Percentiles rank a stretch among this genome's conserved stretches.
These are phyloP conservation scores for Drosophila pallidifrons DNA, from an alignment of 1,140 invertebrate genomes.

Conservation along the genomic window DNA sequence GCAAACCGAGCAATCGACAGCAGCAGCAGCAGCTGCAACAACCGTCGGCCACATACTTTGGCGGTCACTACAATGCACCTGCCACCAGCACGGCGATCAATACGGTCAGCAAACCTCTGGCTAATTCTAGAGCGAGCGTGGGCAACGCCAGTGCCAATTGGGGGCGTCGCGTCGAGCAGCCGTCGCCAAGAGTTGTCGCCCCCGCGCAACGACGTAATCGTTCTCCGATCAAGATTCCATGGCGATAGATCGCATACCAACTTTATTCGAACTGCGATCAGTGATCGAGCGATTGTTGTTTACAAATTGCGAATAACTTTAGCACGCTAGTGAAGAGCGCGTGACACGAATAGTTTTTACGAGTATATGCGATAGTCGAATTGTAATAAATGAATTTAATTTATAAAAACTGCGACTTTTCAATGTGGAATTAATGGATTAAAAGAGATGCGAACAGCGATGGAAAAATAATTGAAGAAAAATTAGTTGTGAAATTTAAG, in stretches of 20 bases:
- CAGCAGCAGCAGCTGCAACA: slow-evolving; percentile 24
- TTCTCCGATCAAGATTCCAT: slow-evolving; percentile 82
- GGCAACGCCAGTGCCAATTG: slow-evolving; percentile 52
- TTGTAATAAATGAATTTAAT: slow-evolving; percentile 1
- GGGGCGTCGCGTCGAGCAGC: slow-evolving; percentile 64
- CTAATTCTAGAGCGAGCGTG: slow-evolving; percentile 27
- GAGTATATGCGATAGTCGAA: slow-evolving; percentile 1
- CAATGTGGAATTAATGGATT: too few species aligned
- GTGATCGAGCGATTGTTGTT: slow-evolving; percentile 1
- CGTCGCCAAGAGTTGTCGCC: slow-evolving; percentile 44
- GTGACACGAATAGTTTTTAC: slow-evolving; percentile 31
- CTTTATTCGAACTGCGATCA: slow-evolving; percentile 17
- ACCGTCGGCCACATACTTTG: slow-evolving; percentile 60
- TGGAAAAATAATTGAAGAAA: too few species aligned
- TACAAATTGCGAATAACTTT: slow-evolving; percentile 1
- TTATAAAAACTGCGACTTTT: not conserved
- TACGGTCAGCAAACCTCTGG: slow-evolving; percentile 14
- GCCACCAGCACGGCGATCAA: slow-evolving; percentile 15
- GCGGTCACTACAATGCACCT: slow-evolving; percentile 72
- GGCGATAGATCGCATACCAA: slow-evolving; percentile 60
- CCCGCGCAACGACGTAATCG: slow-evolving; percentile 71
- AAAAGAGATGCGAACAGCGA: too few species aligned
- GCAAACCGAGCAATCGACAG: slow-evolving; percentile 44
- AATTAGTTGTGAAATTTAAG: too few species aligned
- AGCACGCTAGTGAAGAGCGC: slow-evolving; percentile 18